Base-by-base conservation (phyloP, 2,888 invertebrate species). In the Notodonta ziczac region DNA sequence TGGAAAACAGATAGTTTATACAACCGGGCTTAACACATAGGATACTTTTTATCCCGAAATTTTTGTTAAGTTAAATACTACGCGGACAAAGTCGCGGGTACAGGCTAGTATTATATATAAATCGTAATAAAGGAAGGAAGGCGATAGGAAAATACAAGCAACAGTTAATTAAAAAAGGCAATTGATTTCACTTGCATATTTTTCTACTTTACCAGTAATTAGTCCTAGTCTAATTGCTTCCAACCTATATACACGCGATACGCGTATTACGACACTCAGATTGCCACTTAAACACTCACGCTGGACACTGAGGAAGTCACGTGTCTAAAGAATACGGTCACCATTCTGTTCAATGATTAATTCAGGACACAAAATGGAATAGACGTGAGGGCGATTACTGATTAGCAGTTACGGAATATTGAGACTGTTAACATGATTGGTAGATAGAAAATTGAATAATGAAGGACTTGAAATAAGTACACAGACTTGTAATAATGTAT, bases 151-250 rank as follows among this genome's bases (percentile, higher is more conserved):
- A 24, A 5, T 12, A 4, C 50, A 50, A n/a, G 14, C 7, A 14
- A 50, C 3, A 52, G 24, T 2, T 24, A 24, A 24, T 24, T 24
- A 24, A 24, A 24, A 24, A 24, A 10, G 12, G 10, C 24, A 52
- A 52, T 52, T 50, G 14, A 52, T 48, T 48, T 48, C n/a, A n/a
- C 48, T 48, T 48, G 10, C 44, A 14, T 48, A 14, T 48, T 48
- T 53, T 53, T 35, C 35, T 9, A 13, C 35, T 53, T 35, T 2
- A 13, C n/a, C 13, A 53, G n/a, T 53, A 53, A 54, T 54, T 35
- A 39, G 39, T 62, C 59, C 60, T 60, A 57, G 55, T 40, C 53
- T 63, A 67, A 59, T 72, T 59, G 65, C 56, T 68, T 72, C 59
- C 67, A 64, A 48, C 9, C 57, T 24, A 54, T 60, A 40, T 32